Percentiles rank a stretch among this genome's conserved stretches.
These are phyloP conservation scores for Hydrolagus colliei DNA, from an alignment of 2,797 vertebrate species.

Conservation along the genomic window DNA sequence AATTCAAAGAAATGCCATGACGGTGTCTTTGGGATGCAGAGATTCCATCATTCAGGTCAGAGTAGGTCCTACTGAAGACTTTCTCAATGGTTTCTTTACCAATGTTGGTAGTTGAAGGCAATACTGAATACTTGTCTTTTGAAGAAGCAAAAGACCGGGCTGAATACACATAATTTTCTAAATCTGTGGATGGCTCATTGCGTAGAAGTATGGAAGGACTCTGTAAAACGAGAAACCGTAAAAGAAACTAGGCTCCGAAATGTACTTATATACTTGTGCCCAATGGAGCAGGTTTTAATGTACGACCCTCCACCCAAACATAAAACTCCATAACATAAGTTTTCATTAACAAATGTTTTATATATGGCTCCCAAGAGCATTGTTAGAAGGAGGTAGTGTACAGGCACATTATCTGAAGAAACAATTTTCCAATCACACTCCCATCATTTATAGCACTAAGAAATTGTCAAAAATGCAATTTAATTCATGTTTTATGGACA, in stretches of 20 bases:
- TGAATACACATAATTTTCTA: constrained; percentile 46
- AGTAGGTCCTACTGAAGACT: constrained; percentile 37
- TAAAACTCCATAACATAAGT: not conserved
- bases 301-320: not conserved
- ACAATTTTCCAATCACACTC: no score
- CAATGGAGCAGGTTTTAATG: not conserved
- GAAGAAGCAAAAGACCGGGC: constrained; percentile 56
- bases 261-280: not conserved
- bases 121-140: constrained; percentile 52
- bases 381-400: not conserved
- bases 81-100: constrained; percentile 30
- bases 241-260: not conserved
- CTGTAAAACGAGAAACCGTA: not conserved
- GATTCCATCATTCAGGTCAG: constrained; percentile 42
- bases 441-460: no score
- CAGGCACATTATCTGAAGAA: no score
- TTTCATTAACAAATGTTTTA: not conserved
- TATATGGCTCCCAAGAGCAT: not conserved
- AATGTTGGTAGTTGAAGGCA: constrained; percentile 42
- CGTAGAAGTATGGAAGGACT: constrained; percentile 30
- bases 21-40: constrained; percentile 42
- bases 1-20: constrained; percentile 36
- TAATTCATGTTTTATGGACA: no score
- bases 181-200: constrained; percentile 38
- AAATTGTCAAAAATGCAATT: no score